These are phyloP conservation scores for Lycopodina hypogea DNA, from an alignment of 37 sponge, comb jelly and placozoan genomes.

Conservation along the genomic window DNA sequence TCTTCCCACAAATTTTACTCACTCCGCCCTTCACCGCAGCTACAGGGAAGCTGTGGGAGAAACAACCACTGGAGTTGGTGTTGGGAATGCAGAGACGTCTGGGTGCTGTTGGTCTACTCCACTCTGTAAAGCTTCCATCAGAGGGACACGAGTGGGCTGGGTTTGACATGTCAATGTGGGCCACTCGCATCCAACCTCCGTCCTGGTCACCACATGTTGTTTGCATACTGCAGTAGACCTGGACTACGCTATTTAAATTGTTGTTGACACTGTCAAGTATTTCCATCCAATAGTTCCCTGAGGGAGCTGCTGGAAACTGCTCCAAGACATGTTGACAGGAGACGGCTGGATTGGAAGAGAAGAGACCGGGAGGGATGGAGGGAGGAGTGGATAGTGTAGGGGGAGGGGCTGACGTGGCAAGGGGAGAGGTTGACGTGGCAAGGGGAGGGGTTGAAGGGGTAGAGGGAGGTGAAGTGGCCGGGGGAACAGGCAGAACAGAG, in stretches of 20 bases:
- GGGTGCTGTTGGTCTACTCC: background rate
- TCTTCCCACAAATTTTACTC: background rate
- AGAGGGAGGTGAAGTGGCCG: no score
- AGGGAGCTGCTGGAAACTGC: background rate
- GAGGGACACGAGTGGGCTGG: background rate
- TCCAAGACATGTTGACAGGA: background rate
- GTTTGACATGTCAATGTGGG: slow-evolving; percentile 11
- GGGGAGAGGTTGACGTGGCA: no score
- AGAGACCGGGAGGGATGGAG: slow-evolving; percentile 5
- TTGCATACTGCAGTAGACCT: slow-evolving; percentile 1
- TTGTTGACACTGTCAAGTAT: background rate
- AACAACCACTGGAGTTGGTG: background rate
- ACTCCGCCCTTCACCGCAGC: background rate
- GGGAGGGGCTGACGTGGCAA: background rate
- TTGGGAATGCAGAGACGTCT: background rate
- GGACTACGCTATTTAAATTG: background rate
- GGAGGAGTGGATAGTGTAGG: slow-evolving; percentile 12
- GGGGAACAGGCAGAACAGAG: no score
- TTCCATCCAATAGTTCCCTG: slow-evolving; percentile 13
- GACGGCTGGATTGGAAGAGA: background rate
- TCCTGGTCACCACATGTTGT: background rate
- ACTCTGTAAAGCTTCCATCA: background rate
- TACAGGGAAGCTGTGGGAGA: background rate
- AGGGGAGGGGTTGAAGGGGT: no score
- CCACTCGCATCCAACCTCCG: slow-evolving; percentile 26